Conservation (phyloP, 2,888 invertebrate species). For the Petrolisthes manimaculis region DNA sequence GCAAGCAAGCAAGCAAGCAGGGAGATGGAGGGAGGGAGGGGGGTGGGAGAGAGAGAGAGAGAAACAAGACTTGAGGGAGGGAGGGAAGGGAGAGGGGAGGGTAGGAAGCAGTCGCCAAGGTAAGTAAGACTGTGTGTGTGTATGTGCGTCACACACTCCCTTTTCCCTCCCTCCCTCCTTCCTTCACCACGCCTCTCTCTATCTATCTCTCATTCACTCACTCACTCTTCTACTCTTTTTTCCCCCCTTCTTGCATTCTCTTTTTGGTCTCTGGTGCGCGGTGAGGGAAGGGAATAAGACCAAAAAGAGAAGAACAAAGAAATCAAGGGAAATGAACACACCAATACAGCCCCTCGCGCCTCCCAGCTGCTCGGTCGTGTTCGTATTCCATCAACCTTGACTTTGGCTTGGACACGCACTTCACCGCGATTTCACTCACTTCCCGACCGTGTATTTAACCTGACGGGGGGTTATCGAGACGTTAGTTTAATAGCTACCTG, state of each 20-base stretch:
- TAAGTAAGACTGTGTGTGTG: conserved; percentile 14
- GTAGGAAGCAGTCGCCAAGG: conserved; percentile 18
- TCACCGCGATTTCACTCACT: not conserved
- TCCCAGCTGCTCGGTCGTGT: conserved; percentile 27
- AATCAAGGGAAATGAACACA: conserved; percentile 29
- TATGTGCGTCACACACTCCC: not conserved
- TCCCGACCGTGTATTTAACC: not conserved
- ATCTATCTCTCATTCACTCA: not conserved
- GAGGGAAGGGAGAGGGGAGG: conserved; percentile 4
- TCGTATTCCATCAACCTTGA: conserved; percentile 1
- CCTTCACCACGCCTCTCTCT: not conserved
- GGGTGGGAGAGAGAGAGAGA: not conserved
- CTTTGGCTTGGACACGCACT: not conserved
- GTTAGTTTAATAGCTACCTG: too few relatives aligned
- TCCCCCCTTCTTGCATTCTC: not conserved
- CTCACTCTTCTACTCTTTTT: not conserved
- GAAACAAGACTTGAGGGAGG: not conserved
- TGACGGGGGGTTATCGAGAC: not conserved
- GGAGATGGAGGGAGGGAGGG: not conserved
- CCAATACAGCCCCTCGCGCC: conserved; percentile 31
- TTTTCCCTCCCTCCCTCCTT: not conserved
- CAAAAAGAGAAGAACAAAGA: conserved; percentile 17
- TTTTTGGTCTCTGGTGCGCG: not conserved
- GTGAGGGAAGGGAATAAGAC: not conserved
- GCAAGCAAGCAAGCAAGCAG: not conserved